Evolutionary conservation across 2,113 vertebrate species (phyloP), one percentile per base, ranked within the genome.

Genomic region (Mionectes macconnelli): DNA sequence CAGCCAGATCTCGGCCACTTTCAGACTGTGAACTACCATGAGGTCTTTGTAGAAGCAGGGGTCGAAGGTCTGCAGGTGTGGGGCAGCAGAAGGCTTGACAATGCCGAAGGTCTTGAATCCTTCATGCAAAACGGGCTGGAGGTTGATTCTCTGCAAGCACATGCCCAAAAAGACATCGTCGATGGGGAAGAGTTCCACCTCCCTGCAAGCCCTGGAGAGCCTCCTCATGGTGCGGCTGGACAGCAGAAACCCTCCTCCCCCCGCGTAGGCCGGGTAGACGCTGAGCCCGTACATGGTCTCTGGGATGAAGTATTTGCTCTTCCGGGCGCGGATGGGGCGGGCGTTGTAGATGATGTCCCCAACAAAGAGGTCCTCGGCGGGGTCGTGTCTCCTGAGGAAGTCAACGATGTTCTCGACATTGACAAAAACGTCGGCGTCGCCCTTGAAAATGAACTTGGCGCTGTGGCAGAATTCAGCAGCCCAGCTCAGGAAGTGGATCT

Each of bases 101-200:
- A 99, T 99, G 18, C 99, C 99, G 25, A 99, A 99, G 8, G 99
- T 99, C n/a, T 99, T 98, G 93, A 99, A 99, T 33, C 99, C 99
- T 62, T 98, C 98, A 5, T 99, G 99, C 12, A 98, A 96, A 7
- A 96, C 87, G 1, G 99, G 99, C 60, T 98, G 98, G 84, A 99
- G 98, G 30, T 97, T 98, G 15, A 99, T 98, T 42, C 99, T 98
- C 97, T 99, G 99, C 56, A 99, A 97, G 94, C 99, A 99, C 99
- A 99, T 99, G 45, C 99, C 99, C 96, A 99, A 87, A 87, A 99
- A 99, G 87, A 99, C 99, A 2, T 99, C 99, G 0, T 99, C 99
- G 0, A 99, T 99, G 42, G 99, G 99, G 91, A 99, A 99, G 91
- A 99, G 97, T 86, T 99, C 99, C 44, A 99, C 99, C 92, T 99